Evolutionary conservation across 2,888 invertebrate genomes (phyloP).

Genomic region (Eupeodes luniger): DNA sequence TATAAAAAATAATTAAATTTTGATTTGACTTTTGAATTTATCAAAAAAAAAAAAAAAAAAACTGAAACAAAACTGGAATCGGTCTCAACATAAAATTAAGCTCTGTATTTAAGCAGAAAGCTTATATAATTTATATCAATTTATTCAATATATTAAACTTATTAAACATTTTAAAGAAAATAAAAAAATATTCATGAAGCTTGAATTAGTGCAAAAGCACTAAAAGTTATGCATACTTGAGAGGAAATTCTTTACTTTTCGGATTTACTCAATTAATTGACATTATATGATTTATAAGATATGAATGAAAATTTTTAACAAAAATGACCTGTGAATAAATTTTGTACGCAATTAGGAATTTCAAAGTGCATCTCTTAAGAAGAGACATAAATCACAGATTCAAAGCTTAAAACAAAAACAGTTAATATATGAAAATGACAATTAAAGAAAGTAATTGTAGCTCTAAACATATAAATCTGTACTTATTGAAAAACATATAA

Average conservation of each 20-base stretch:
- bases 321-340: background rate
- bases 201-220: no score
- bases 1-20: background rate
- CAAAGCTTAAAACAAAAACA: slow-evolving; percentile 9
- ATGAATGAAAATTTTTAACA: background rate
- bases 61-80: background rate
- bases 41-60: background rate
- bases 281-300: no score
- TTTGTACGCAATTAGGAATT: background rate
- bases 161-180: background rate
- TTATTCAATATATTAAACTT: background rate
- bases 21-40: background rate
- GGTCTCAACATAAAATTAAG: background rate
- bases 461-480: background rate
- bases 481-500: slow-evolving; percentile 27
- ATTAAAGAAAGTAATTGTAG: slow-evolving; percentile 27
- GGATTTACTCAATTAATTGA: no score
- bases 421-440: background rate
- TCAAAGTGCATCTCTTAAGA: slow-evolving; percentile 7
- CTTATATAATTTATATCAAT: background rate
- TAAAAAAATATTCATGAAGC: no score
- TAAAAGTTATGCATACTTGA: no score
- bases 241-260: no score
- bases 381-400: slow-evolving; percentile 20
- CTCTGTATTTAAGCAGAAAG: slow-evolving; percentile 1